Percentiles rank a stretch among this genome's conserved stretches.
Conservation (phyloP, 2,797 vertebrate genomes). For the Anniella stebbinsi region DNA sequence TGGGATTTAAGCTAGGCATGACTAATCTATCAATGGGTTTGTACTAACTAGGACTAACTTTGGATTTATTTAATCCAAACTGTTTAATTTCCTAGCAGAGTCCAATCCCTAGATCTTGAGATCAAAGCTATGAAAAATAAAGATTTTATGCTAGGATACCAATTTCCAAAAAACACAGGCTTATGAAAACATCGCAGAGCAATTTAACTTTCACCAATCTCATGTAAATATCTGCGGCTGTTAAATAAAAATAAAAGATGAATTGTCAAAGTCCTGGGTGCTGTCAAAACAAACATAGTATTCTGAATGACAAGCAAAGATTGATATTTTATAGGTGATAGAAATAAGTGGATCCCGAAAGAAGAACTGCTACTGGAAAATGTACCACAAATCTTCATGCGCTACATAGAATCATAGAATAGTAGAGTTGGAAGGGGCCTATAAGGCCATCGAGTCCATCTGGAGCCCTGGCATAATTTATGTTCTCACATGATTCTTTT, state of each 20-base stretch:
- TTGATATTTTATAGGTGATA: neutral
- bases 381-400: neutral
- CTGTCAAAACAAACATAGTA: constrained; percentile 22
- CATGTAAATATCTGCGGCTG: neutral
- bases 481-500: neutral
- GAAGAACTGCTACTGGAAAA: neutral
- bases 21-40: too few species aligned
- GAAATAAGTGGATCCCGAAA: neutral
- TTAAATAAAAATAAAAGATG: neutral
- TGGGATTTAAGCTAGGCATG: too few species aligned
- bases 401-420: too few species aligned
- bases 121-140: too few species aligned
- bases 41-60: too few species aligned
- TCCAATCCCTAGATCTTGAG: too few species aligned
- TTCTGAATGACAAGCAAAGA: neutral
- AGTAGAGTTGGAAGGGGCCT: too few species aligned
- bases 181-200: too few species aligned
- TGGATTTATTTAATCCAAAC: too few species aligned
- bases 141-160: too few species aligned
- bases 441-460: too few species aligned
- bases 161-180: too few species aligned
- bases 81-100: neutral
- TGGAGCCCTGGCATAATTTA: neutral
- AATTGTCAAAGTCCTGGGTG: neutral
- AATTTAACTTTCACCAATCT: neutral